phyloP scores from a whole-genome alignment of 2,113 vertebrate species.

The Channa maculata region DNA sequence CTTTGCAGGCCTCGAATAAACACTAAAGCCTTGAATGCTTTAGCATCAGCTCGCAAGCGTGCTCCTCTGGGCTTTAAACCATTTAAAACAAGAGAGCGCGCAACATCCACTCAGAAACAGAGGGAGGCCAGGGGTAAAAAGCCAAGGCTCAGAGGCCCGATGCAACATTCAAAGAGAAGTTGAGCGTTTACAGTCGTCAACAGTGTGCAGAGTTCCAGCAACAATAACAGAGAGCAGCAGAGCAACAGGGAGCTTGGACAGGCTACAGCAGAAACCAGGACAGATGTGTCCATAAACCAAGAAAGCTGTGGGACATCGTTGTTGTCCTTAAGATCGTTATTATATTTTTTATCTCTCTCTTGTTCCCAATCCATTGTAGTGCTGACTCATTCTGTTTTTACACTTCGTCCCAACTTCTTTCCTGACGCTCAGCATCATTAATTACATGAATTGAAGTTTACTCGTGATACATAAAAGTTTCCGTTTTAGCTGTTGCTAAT shows the following conservation, averaged over 20 bases:
- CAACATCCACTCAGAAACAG: constrained; percentile 59
- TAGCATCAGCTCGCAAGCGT: constrained; percentile 62
- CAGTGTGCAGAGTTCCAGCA: constrained; percentile 59
- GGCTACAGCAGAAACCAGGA: constrained; percentile 64
- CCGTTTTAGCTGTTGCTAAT: constrained; percentile 43
- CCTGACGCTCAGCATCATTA: constrained; percentile 57
- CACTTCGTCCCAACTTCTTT: background rate
- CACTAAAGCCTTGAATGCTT: constrained; percentile 72
- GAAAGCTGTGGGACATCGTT: constrained; percentile 41
- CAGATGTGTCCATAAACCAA: constrained; percentile 71
- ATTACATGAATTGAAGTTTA: constrained; percentile 44
- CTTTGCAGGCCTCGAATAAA: constrained; percentile 70
- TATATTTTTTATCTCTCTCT: constrained; percentile 52
- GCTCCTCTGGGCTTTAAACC: constrained; percentile 79
- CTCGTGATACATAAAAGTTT: constrained; percentile 48
- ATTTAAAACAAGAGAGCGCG: constrained; percentile 72
- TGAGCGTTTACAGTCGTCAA: constrained; percentile 62
- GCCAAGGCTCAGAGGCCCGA: constrained; percentile 58
- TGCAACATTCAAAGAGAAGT: constrained; percentile 60
- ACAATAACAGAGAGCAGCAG: constrained; percentile 60
- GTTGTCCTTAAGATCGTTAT: constrained; percentile 48
- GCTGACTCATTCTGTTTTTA: constrained; percentile 20
- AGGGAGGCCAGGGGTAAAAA: constrained; percentile 43
- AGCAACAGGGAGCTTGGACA: constrained; percentile 54
- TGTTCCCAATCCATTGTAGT: constrained; percentile 31